Conservation (phyloP, 2,888 invertebrate species). For the Hypomecis atomaria region DNA sequence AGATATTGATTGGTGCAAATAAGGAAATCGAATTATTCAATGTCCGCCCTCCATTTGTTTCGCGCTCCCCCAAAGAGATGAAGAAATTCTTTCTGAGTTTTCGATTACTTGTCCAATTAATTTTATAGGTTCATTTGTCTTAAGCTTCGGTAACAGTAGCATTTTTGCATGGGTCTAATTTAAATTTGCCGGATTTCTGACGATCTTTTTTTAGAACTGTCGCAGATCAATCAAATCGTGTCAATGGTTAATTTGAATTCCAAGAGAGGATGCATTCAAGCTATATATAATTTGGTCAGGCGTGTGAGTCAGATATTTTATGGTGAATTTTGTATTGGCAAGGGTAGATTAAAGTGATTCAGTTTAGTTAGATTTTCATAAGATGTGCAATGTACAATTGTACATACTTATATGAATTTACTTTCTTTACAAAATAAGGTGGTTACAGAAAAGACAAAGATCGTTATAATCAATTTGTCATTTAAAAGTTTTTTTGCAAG, state of each 20-base stretch:
- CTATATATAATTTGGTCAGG: too few relatives aligned
- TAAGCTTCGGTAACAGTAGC: slow-evolving; percentile 56
- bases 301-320: too few relatives aligned
- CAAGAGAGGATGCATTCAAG: too few relatives aligned
- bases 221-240: background rate
- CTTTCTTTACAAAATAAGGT: too few relatives aligned
- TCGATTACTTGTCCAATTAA: slow-evolving; percentile 85
- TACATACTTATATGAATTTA: too few relatives aligned
- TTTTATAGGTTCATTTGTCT: slow-evolving; percentile 84
- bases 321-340: background rate
- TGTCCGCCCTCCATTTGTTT: slow-evolving; percentile 84
- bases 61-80: slow-evolving; percentile 81
- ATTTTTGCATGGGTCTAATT: slow-evolving; percentile 31
- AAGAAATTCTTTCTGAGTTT: slow-evolving; percentile 85
- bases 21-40: slow-evolving; percentile 85
- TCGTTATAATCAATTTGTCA: too few relatives aligned
- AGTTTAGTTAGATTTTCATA: too few relatives aligned
- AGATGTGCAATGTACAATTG: too few relatives aligned
- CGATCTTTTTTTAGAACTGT: slow-evolving; percentile 6
- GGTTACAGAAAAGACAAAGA: too few relatives aligned
- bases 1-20: slow-evolving; percentile 83
- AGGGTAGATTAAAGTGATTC: background rate
- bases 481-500: too few relatives aligned
- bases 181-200: slow-evolving; percentile 18
- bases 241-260: too few relatives aligned